These are phyloP conservation scores for Trematomus loennbergii DNA, from an alignment of 2,113 vertebrate species.

Conservation along the genomic window DNA sequence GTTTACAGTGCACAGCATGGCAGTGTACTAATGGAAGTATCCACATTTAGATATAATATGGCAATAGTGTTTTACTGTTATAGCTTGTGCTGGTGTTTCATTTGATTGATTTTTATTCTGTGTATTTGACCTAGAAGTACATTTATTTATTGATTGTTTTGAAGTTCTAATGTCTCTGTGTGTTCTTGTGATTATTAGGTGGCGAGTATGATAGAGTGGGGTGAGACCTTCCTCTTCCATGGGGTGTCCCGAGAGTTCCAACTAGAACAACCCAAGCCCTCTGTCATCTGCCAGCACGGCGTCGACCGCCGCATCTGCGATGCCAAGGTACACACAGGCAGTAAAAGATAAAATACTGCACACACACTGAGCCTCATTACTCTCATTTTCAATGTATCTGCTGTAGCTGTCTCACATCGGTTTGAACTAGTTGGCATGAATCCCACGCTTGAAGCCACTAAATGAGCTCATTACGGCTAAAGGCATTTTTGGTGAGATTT, in stretches of 20 bases:
- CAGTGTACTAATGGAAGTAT: no score
- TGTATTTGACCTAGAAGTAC: not conserved
- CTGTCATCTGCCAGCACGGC: conserved; percentile 95
- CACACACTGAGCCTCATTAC: not conserved
- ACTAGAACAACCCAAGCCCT: conserved; percentile 94
- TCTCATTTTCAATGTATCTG: not conserved
- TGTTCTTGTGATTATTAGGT: conserved; percentile 81
- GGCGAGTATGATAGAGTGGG: conserved; percentile 92
- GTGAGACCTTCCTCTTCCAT: conserved; percentile 94
- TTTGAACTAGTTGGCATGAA: conserved; percentile 17
- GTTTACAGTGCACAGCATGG: no score
- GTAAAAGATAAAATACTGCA: not conserved
- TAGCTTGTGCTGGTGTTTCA: not conserved
- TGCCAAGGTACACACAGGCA: conserved; percentile 86
- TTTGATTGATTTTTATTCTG: not conserved
- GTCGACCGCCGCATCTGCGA: conserved; percentile 93
- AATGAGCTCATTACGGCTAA: conserved; percentile 39
- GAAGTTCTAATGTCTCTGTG: not conserved
- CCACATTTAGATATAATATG: no score
- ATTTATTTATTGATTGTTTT: conserved; percentile 1
- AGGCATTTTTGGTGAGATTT: conserved; percentile 22
- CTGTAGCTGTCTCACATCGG: conserved; percentile 13
- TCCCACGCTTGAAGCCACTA: conserved; percentile 4
- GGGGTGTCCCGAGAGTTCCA: conserved; percentile 95
- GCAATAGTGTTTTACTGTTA: not conserved